phyloP scores from a whole-genome alignment of 92 coral and sea anemone genomes.

The Umimayanthus kanabou region DNA sequence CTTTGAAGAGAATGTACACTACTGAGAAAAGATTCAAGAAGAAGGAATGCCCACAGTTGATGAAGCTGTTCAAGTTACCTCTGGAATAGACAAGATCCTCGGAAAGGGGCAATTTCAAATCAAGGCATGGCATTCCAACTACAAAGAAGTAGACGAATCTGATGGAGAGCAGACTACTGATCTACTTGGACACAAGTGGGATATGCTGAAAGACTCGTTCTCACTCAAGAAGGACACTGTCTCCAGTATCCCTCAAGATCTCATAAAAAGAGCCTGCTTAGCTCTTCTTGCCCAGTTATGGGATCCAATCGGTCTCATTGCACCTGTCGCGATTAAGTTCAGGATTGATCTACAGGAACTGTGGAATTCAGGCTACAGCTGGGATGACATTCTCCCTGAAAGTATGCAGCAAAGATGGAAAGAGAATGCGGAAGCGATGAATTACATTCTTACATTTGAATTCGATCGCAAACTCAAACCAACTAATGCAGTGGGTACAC shows the following conservation, averaged over 20 bases:
- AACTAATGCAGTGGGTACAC: slow-evolving; percentile 41
- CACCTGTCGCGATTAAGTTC: too few relatives aligned
- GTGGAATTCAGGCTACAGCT: slow-evolving; percentile 62
- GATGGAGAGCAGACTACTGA: slow-evolving; percentile 15
- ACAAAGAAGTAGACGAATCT: slow-evolving; percentile 31
- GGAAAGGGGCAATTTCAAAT: slow-evolving; percentile 30
- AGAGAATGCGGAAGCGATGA: slow-evolving; percentile 52
- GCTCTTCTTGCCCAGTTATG: slow-evolving; percentile 67
- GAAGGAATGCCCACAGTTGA: slow-evolving; percentile 39
- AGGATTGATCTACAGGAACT: slow-evolving; percentile 63
- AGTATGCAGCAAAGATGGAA: slow-evolving; percentile 55
- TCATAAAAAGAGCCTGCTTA: slow-evolving; percentile 36
- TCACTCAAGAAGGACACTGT: slow-evolving; percentile 43
- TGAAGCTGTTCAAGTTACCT: slow-evolving; percentile 40
- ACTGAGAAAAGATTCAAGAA: too few relatives aligned
- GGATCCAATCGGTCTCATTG: slow-evolving; percentile 72
- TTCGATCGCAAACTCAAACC: slow-evolving; percentile 64
- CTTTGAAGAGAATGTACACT: too few relatives aligned
- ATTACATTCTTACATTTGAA: slow-evolving; percentile 49
- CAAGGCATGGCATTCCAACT: slow-evolving; percentile 33
- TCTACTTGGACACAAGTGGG: slow-evolving; percentile 44
- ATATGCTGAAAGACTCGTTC: slow-evolving; percentile 23
- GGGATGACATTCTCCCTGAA: slow-evolving; percentile 61
- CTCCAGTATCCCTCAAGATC: not conserved
- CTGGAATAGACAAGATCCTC: slow-evolving; percentile 42